Evolutionary conservation across 2,888 invertebrate genomes (phyloP).

Genomic region (Spatulosminthurus flaviceps): DNA sequence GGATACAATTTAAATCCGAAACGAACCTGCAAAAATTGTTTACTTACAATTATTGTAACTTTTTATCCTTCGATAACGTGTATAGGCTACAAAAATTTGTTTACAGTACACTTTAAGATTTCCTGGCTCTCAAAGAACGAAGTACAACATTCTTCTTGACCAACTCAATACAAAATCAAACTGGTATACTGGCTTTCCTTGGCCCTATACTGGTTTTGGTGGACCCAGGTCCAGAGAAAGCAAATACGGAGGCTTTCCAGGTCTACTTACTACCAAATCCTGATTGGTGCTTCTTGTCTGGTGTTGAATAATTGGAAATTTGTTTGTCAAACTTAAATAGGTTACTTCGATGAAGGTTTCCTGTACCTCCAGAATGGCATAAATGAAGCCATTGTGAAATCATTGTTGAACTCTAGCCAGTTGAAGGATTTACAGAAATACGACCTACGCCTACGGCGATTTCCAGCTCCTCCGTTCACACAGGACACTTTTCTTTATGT

Average conservation of each 20-base stretch:
- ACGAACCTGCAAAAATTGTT: no score
- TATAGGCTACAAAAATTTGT: no score
- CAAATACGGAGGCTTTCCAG: slow-evolving; percentile 72
- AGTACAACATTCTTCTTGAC: slow-evolving; percentile 60
- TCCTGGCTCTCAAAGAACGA: slow-evolving; percentile 60
- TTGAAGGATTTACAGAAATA: slow-evolving; percentile 30
- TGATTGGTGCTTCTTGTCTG: no score
- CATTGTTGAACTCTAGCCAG: neutral
- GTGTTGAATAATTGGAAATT: no score
- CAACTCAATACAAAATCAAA: slow-evolving; percentile 57
- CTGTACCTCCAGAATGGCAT: slow-evolving; percentile 73
- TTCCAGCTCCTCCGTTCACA: slow-evolving; percentile 78
- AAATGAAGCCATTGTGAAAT: slow-evolving; percentile 66
- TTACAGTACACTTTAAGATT: slow-evolving; percentile 56
- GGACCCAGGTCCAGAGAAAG: slow-evolving; percentile 73
- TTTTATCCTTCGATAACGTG: no score
- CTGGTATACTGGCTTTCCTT: slow-evolving; percentile 74
- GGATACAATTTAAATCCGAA: no score
- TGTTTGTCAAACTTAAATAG: slow-evolving; percentile 13
- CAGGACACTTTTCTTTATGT: slow-evolving; percentile 69
- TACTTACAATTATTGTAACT: no score
- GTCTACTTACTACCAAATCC: no score
- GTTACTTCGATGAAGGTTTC: slow-evolving; percentile 72
- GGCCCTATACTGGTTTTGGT: slow-evolving; percentile 73
- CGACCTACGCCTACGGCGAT: slow-evolving; percentile 64